A percentile compares a stretch with the other conserved stretches of the same genome.
These are phyloP conservation scores for Terrapene triunguis DNA, from an alignment of 2,113 vertebrate species.

Conservation along the genomic window DNA sequence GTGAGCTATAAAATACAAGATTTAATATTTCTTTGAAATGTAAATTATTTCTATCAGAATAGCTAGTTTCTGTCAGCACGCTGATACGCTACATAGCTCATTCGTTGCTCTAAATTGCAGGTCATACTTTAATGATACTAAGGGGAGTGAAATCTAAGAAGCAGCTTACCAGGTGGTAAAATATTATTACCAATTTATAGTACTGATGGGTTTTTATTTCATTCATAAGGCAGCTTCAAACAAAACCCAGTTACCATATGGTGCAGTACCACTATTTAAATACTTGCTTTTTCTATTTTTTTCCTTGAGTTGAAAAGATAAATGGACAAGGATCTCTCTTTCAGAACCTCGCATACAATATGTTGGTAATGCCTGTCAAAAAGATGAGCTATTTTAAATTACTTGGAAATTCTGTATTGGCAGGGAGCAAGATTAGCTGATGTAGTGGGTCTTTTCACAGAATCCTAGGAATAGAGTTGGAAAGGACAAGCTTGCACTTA, in stretches of 20 bases:
- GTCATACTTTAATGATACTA: background rate
- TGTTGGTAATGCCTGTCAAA: background rate
- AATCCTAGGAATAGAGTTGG: background rate
- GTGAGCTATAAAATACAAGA: background rate
- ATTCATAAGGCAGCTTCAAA: background rate
- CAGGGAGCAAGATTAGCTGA: background rate
- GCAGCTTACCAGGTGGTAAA: background rate
- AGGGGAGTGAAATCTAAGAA: background rate
- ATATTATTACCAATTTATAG: background rate
- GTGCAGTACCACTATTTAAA: background rate
- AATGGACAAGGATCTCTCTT: background rate
- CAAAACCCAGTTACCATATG: background rate
- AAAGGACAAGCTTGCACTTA: background rate
- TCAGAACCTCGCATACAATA: background rate
- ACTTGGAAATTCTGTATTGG: background rate
- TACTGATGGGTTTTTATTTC: background rate
- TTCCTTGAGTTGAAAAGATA: background rate
- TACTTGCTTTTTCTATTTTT: fast-evolving
- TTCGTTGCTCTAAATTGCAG: background rate
- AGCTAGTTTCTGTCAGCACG: background rate
- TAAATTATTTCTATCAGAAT: background rate
- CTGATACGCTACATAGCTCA: background rate
- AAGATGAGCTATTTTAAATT: background rate
- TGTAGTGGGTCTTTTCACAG: background rate
- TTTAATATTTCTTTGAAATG: background rate